Evolutionary conservation across 1,140 invertebrate species (phyloP), one percentile per base, ranked within the genome.

Genomic region (Notospermus geniculatus): DNA sequence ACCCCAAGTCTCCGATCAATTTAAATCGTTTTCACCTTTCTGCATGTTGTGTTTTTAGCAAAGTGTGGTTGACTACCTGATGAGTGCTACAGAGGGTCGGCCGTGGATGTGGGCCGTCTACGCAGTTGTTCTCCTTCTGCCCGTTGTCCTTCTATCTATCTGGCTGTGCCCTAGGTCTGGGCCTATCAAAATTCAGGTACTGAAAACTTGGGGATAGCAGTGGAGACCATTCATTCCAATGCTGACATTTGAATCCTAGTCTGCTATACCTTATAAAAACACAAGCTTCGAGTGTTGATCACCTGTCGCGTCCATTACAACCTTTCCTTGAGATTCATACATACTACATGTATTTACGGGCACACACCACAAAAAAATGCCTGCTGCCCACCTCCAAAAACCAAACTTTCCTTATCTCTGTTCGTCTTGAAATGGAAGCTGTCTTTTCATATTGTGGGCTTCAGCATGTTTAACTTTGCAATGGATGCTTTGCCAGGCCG

Each of bases 31-130:
- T 53, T 55, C 45, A 62, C 32, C 63, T 58, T 54, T 54, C 30
- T 60, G 52, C 54, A 53, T 65, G 59, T 67, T 63, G 28, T 62
- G 50, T 57, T 60, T 36, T 46, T 57, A 58, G 50, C 57, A 66
- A 64, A 60, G 64, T 25, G 54, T 72, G 36, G 71, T 71, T 62
- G 32, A 54, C 30, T 62, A 67, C 19, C 28, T 76, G 46, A 65
- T 55, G 59, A 61, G 67, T 41, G 90, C 90, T 69, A 90, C 91
- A 63, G 89, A 91, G 66, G 88, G 90, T 57, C 86, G 92, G 76
- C 94, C 93, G 32, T 93, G 91, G 89, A 85, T 94, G 66, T 95
- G 90, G 88, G 90, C 86, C 58, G 85, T 91, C 54, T 93, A 92
- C 81, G 85, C 95, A 64, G 76, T 95, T 61, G 85, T 88, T 59